Conservation (phyloP, 2,113 vertebrate genomes). For the Strix uralensis region DNA sequence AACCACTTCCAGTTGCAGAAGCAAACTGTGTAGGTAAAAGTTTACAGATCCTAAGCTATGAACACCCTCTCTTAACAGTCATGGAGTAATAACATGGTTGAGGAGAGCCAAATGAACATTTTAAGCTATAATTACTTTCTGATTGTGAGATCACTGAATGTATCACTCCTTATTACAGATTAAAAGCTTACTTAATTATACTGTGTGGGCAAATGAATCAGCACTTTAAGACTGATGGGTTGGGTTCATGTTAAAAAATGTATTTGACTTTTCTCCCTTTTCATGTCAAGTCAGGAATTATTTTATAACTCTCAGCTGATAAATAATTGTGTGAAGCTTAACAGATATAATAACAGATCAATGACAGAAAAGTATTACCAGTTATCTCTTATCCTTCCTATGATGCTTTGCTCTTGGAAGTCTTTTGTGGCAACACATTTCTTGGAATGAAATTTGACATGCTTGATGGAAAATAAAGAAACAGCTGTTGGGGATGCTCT, state of each 20-base stretch:
- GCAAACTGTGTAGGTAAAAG: neutral
- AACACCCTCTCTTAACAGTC: constrained; percentile 1
- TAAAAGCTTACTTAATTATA: constrained; percentile 53
- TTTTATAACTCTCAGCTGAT: constrained; percentile 9
- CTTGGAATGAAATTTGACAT: neutral
- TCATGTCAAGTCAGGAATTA: constrained; percentile 9
- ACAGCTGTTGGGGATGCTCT: neutral
- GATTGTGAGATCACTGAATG: constrained; percentile 17
- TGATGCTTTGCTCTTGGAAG: neutral
- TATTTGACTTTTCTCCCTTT: neutral
- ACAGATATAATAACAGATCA: neutral
- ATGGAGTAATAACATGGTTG: neutral
- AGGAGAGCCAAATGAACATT: constrained; percentile 1
- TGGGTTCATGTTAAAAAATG: constrained; percentile 22
- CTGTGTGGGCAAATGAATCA: constrained; percentile 37
- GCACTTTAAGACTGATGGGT: constrained; percentile 20
- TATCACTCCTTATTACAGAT: constrained; percentile 41
- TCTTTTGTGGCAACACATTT: neutral
- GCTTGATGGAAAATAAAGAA: constrained; percentile 53
- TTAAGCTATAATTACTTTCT: constrained; percentile 30
- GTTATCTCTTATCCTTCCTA: neutral
- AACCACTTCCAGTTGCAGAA: neutral
- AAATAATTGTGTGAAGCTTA: neutral
- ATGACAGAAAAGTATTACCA: neutral
- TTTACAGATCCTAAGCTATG: neutral